Evolutionary conservation across 2,113 vertebrate species (phyloP).

Genomic region (Arothron firmamentum): DNA sequence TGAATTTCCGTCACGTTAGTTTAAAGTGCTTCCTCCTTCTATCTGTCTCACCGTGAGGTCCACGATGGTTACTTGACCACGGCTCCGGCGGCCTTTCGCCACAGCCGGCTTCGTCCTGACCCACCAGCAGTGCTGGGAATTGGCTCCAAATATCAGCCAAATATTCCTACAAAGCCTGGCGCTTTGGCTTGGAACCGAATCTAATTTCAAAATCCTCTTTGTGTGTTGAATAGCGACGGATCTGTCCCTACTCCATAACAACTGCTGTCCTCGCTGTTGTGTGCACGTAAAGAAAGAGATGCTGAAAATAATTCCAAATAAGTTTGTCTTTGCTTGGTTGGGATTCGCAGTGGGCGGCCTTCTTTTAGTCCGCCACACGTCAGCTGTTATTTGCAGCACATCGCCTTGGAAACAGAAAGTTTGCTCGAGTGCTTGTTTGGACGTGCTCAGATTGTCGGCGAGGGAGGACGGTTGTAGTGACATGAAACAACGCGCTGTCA

Average conservation of each 20-base stretch:
- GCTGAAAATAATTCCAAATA: not conserved
- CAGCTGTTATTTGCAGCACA: slow-evolving; percentile 14
- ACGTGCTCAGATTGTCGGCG: slow-evolving; percentile 13
- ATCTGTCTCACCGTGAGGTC: slow-evolving; percentile 28
- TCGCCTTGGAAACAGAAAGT: slow-evolving; percentile 30
- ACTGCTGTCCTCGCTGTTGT: not conserved
- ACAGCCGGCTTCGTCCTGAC: slow-evolving; percentile 2
- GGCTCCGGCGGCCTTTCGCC: slow-evolving; percentile 25
- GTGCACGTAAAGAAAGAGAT: not conserved
- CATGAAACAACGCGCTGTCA: slow-evolving; percentile 20
- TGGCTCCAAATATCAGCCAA: slow-evolving; percentile 7
- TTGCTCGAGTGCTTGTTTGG: slow-evolving; percentile 17
- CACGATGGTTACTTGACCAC: slow-evolving; percentile 35
- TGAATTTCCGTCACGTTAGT: slow-evolving; percentile 1
- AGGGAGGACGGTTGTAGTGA: slow-evolving; percentile 6
- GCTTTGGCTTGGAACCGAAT: not conserved
- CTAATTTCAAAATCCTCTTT: not conserved
- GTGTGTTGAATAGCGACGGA: not conserved
- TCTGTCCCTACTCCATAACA: not conserved
- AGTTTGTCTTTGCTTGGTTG: slow-evolving; percentile 2
- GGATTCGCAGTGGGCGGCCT: not conserved
- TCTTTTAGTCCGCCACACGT: slow-evolving; percentile 2
- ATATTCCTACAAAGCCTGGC: slow-evolving; percentile 6
- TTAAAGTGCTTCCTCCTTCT: slow-evolving; percentile 31
- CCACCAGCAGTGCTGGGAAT: slow-evolving; percentile 7